Percentiles rank a stretch among this genome's conserved stretches.
These are phyloP conservation scores for Cottoperca gobio DNA, from an alignment of 2,797 vertebrate genomes.

Conservation along the genomic window DNA sequence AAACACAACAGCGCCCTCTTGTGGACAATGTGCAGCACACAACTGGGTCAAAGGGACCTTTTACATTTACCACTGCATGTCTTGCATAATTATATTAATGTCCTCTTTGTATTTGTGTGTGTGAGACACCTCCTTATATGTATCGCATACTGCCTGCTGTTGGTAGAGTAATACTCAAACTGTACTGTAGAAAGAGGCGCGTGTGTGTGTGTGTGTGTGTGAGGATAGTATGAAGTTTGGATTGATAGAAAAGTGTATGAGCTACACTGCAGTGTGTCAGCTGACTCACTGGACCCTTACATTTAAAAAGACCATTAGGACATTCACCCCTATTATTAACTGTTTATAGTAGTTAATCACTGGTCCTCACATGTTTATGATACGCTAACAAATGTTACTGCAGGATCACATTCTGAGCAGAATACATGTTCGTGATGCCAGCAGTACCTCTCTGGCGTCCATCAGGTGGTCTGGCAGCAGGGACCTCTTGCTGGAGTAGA, in stretches of 20 bases:
- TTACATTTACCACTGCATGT: not conserved
- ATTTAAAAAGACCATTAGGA: not conserved
- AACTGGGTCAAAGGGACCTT: slow-evolving; percentile 13
- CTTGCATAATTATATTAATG: not conserved
- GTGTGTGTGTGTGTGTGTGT: no score
- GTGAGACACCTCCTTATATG: no score
- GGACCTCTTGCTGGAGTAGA: slow-evolving; percentile 89
- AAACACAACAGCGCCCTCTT: slow-evolving; percentile 26
- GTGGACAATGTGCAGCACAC: slow-evolving; percentile 27
- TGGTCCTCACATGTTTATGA: not conserved
- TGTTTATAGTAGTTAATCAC: fast-evolving
- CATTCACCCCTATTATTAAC: not conserved
- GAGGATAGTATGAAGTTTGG: no score
- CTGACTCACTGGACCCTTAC: no score
- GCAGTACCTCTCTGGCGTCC: slow-evolving; percentile 93
- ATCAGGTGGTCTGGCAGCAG: slow-evolving; percentile 94
- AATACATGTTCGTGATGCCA: no score
- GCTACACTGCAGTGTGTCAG: no score
- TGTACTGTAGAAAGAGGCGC: no score
- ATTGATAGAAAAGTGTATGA: no score
- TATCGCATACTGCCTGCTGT: no score
- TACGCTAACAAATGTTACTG: not conserved
- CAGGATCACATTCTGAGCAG: not conserved
- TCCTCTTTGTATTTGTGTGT: not conserved
- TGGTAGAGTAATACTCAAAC: no score